A percentile compares a stretch with the other conserved stretches of the same genome.
Conservation (phyloP, 2,888 invertebrate species). For the Hydropsyche betteni region DNA sequence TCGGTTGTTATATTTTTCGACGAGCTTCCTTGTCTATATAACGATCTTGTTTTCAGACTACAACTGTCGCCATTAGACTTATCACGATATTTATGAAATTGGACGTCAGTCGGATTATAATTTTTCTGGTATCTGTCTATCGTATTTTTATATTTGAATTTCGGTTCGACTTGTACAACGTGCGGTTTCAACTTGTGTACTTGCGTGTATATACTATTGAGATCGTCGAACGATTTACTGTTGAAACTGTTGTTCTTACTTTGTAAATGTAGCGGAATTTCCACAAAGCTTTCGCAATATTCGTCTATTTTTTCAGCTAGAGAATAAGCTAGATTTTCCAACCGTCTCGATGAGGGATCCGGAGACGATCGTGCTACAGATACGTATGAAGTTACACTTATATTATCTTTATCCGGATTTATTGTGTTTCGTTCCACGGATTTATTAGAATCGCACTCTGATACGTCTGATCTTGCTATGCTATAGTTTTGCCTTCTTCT, state of each 20-base stretch:
- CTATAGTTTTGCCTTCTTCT: conserved; percentile 52
- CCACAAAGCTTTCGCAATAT: conserved; percentile 61
- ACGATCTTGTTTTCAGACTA: conserved; percentile 59
- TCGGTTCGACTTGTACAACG: conserved; percentile 62
- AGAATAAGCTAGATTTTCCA: conserved; percentile 65
- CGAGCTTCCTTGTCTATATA: conserved; percentile 57
- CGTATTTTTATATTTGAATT: conserved; percentile 53
- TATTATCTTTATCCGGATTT: conserved; percentile 57
- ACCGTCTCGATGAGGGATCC: conserved; percentile 62
- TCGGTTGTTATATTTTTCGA: conserved; percentile 64
- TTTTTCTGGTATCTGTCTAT: conserved; percentile 58
- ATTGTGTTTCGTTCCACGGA: conserved; percentile 63
- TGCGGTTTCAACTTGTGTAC: conserved; percentile 67
- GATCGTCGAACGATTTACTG: conserved; percentile 58
- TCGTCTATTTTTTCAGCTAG: conserved; percentile 66
- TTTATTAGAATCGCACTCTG: conserved; percentile 57
- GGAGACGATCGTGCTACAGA: conserved; percentile 65
- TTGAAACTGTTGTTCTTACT: conserved; percentile 51
- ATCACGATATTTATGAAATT: conserved; percentile 38
- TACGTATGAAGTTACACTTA: conserved; percentile 65
- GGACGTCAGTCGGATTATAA: conserved; percentile 35
- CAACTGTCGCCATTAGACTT: conserved; percentile 53
- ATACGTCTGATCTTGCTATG: conserved; percentile 59
- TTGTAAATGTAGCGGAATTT: conserved; percentile 56
- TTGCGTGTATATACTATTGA: conserved; percentile 60